Conservation (phyloP, 1,140 invertebrate species). For the Pararge aegeria region DNA sequence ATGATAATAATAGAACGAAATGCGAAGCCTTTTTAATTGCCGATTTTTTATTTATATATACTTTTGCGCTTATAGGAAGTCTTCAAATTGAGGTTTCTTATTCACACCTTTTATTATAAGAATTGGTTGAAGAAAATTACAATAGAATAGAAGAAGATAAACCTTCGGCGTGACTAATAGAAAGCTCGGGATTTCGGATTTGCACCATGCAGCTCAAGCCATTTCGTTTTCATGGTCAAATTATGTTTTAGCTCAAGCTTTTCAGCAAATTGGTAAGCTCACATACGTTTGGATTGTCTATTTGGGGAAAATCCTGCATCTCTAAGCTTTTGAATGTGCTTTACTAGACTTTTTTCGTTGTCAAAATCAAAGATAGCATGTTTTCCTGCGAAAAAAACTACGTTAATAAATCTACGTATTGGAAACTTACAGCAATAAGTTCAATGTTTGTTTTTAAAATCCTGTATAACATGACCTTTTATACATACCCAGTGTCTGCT, state of each 20-base stretch:
- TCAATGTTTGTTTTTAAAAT: not conserved
- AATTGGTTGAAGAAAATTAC: slow-evolving; percentile 40
- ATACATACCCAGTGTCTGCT: slow-evolving; percentile 14
- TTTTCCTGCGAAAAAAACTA: slow-evolving; percentile 34
- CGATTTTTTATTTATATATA: slow-evolving; percentile 53
- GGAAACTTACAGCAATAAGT: not conserved
- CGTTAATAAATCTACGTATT: not conserved
- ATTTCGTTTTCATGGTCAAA: slow-evolving; percentile 29
- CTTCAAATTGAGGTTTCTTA: slow-evolving; percentile 42
- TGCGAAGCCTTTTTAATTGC: slow-evolving; percentile 52
- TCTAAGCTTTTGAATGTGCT: slow-evolving; percentile 45
- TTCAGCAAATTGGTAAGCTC: slow-evolving; percentile 39
- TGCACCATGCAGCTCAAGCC: slow-evolving; percentile 31
- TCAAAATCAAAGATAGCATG: slow-evolving; percentile 21
- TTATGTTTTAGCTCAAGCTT: slow-evolving; percentile 34
- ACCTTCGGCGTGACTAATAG: slow-evolving; percentile 31
- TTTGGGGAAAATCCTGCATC: slow-evolving; percentile 32
- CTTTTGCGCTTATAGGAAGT: slow-evolving; percentile 35
- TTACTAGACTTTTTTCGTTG: slow-evolving; percentile 44
- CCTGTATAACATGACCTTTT: no score
- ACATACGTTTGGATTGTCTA: slow-evolving; percentile 19
- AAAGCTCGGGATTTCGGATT: slow-evolving; percentile 34
- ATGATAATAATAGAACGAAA: no score
- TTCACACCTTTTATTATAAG: slow-evolving; percentile 45
- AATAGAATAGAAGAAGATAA: slow-evolving; percentile 30